Base-by-base conservation (phyloP, 2,888 invertebrate species). In the Salticus scenicus region DNA sequence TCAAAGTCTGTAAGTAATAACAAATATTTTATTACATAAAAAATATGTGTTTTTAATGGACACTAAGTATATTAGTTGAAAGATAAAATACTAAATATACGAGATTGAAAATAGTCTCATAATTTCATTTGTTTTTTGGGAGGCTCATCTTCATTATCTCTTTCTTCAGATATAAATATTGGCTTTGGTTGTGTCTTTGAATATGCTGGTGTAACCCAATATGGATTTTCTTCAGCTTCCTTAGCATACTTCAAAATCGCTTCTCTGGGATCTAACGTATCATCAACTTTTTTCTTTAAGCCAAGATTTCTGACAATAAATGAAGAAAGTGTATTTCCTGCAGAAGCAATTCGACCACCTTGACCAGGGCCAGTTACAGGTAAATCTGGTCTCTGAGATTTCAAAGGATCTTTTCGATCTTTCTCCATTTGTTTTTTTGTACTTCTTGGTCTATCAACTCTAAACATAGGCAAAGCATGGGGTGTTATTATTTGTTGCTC, bases 291-390 rank as follows among this genome's bases (percentile, higher is more conserved):
- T 89, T 98, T 97, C 83, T 90, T 90, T 10, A 98, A 92, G 0
- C 98, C 99, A 78, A 99, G 93, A 91, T 98, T 98, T 84, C 98
- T 94, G 69, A 98, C 98, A 10, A 99, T 97, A 91, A 97, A 98
- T 0, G 98, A 98, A 89, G 98, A 98, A 0, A 99, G 92, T 0
- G 99, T 99, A 77, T 97, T 97, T 0, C 98, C 98, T 33, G 98
- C 97, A 0, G 97, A 96, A 0, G 97, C 98, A 0, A 98, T 96
- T 86, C 98, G 93, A 0, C 99, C 98, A 37, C 98, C 98, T 80
- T 92, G 91, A 71, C 93, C 92, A 82, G 92, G 92, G 8, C 93
- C 93, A 76, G 91, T 91, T 31, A 93, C 91, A 0, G 93, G 93
- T 77, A 93, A 90, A 83, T 93, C 93, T 14, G 93, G 93, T 75